Base-by-base conservation (phyloP, 2,113 vertebrate species). In the Vulpes ferrilata region DNA sequence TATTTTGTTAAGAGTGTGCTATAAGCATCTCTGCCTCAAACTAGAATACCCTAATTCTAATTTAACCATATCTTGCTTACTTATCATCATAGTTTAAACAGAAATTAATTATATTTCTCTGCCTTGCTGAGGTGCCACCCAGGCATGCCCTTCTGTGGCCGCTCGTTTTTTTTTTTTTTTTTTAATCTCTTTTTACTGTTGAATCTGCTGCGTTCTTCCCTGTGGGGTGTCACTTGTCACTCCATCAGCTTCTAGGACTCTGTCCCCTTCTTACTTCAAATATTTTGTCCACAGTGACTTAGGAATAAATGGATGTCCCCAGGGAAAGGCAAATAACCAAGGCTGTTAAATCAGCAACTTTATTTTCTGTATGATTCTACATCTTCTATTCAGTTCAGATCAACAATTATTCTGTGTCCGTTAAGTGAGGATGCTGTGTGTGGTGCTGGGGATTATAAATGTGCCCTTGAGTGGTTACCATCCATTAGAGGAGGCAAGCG, bases 231-330 rank as follows among this genome's bases (percentile, higher is more conserved):
- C 78, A 78, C 74, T 81, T 82, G 78, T 93, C 73, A 60, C 65
- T 53, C 11, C 35, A 71, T 59, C 53, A 9, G 30, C 32, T 93
- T 57, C 60, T 20, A 43, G 27, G 27, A 25, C 67, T 64, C 86
- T 53, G 64, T 97, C 15, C 12, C 23, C 76, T 91, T 84, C 94
- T 60, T 53, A 43, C 76, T 96, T 78, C 80, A 96, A 81, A 97
- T 96, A 93, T 98, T 95, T 84, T 94, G 94, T 96, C 94, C 94
- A 96, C 92, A 92, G 43, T 88, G 53, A 90, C 84, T 98, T 92
- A 59, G 55, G 23, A 90, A 38, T 94, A 97, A 97, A 93, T 94
- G 90, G 25, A 71, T 95, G 38, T 90, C 95, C 95, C 78, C 76
- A 11, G 94, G 95, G 88, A 90, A 98, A 97, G 73, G 76, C 74